phyloP scores from a whole-genome alignment of 30 jellyfish, hydroid and myxozoan genomes.

The Turritopsis dohrnii region DNA sequence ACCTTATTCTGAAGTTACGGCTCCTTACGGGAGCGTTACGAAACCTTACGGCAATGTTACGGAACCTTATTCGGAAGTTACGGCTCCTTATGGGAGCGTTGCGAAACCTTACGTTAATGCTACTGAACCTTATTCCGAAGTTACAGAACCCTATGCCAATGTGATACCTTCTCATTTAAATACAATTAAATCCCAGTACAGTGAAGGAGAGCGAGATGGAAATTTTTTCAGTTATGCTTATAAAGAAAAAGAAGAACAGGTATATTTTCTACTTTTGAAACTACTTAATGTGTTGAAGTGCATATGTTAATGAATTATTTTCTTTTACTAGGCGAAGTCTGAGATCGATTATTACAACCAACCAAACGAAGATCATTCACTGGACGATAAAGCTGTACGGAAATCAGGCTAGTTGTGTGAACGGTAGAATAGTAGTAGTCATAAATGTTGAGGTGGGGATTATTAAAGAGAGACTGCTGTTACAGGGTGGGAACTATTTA shows the following conservation, averaged over 20 bases:
- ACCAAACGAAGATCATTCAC: constrained; percentile 11
- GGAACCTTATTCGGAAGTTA: neutral
- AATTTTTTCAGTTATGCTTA: constrained; percentile 3
- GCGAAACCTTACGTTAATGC: constrained; percentile 28
- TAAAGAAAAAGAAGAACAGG: neutral
- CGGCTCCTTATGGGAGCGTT: constrained; percentile 2
- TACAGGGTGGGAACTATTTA: no score
- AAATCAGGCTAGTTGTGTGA: no score
- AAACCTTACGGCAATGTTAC: neutral
- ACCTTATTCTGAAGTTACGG: constrained; percentile 6
- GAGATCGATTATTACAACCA: constrained; percentile 1
- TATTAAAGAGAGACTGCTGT: no score
- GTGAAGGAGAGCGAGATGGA: neutral
- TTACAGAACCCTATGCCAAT: constrained; percentile 19
- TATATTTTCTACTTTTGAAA: neutral
- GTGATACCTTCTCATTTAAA: neutral
- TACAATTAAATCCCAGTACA: neutral
- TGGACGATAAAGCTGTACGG: neutral
- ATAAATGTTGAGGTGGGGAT: no score
- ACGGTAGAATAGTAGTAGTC: no score
- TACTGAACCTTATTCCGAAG: neutral
- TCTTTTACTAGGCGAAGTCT: neutral
- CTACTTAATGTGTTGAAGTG: neutral
- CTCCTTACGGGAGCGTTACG: constrained; percentile 16
- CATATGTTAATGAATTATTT: neutral